Evolutionary conservation across 2,113 vertebrate species (phyloP), one percentile per base, ranked within the genome.

Genomic region (Psittacus erithacus): DNA sequence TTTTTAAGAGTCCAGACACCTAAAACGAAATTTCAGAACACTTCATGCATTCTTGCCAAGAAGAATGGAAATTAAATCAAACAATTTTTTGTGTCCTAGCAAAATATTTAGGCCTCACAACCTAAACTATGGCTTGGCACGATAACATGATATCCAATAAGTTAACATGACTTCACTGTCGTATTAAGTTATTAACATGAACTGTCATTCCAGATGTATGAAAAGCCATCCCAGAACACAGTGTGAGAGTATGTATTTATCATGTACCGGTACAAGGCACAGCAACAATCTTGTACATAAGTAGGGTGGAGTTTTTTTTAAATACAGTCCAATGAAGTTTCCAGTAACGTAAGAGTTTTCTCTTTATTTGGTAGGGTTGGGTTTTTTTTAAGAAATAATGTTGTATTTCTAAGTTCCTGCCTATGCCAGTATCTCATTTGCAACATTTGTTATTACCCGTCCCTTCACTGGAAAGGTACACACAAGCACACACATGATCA

Each of bases 291-390:
- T 38, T 29, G 17, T 11, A 46, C 7, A 20, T 23, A 92, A 86
- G 43, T 2, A 15, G 29, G 8, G 23, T 27, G 6, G 74, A 43
- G 25, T 16, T 77, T 25, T 62, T 28, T 47, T 43, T 43, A 76
- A 88, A 76, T 13, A 39, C 5, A n/a, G 11, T 12, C 4, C 11
- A 57, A 28, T 41, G 11, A 44, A 52, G n/a, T n/a, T 73, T 3
- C 29, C 62, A 23, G 9, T 25, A 43, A 46, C 0, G 5, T 9
- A 7, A 16, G 4, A 15, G 4, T 2, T 62, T 76, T 81, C 31
- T 73, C 19, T 1, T 44, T 15, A 17, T 6, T 29, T 13, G 20
- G 13, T 16, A 17, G 6, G 1, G 1, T 4, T 50, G 70, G 7
- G 3, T 4, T 35, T 55, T 50, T 73, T 47, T 46, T 7, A 59